Conservation (phyloP, 2,113 vertebrate species). For the Neodontobutis hainanensis region DNA sequence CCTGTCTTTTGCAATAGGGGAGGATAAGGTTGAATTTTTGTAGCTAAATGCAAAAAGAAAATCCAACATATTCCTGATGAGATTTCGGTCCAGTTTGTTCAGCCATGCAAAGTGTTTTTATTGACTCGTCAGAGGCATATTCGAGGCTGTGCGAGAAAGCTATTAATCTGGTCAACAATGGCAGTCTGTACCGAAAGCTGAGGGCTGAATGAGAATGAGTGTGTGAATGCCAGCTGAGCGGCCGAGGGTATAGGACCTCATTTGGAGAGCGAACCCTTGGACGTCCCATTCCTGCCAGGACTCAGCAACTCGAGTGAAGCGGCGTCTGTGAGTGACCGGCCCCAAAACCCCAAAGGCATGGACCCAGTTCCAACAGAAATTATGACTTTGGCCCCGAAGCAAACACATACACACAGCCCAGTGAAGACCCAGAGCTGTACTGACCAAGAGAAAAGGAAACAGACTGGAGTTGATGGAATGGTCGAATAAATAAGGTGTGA, state of each 20-base stretch:
- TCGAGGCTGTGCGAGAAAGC: constrained; percentile 50
- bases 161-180: constrained; percentile 64
- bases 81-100: constrained; percentile 40
- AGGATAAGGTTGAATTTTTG: constrained; percentile 24
- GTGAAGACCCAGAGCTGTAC: constrained; percentile 29
- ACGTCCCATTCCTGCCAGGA: constrained; percentile 41
- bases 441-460: constrained; percentile 8
- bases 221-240: constrained; percentile 49
- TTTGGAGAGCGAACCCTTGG: constrained; percentile 49
- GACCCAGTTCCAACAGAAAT: constrained; percentile 46
- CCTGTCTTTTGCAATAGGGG: background rate
- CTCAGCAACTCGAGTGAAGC: constrained; percentile 47
- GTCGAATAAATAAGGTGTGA: background rate
- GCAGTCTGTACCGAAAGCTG: constrained; percentile 52
- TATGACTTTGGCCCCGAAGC: constrained; percentile 51
- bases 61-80: constrained; percentile 42
- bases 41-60: constrained; percentile 22
- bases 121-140: constrained; percentile 62
- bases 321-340: constrained; percentile 13
- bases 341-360: constrained; percentile 39
- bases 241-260: constrained; percentile 43
- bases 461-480: constrained; percentile 6
- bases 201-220: constrained; percentile 54
- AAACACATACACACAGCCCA: constrained; percentile 37
- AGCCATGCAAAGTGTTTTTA: constrained; percentile 59